These are phyloP conservation scores for Planiliza haematocheilus DNA, from an alignment of 2,113 vertebrate species.

Conservation along the genomic window DNA sequence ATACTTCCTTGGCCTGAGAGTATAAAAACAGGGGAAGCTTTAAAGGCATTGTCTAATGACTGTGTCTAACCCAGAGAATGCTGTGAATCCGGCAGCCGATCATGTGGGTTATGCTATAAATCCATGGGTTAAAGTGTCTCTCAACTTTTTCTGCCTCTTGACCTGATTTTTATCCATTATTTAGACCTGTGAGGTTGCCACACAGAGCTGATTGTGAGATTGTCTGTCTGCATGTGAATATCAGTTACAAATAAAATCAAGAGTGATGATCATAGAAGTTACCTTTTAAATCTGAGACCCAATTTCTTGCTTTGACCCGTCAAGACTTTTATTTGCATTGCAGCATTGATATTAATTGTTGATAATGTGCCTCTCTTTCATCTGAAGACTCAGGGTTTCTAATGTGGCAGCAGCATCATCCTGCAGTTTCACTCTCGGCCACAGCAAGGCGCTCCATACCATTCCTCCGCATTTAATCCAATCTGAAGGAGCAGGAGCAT, in stretches of 20 bases:
- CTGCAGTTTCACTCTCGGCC: constrained; percentile 63
- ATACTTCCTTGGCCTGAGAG: constrained; percentile 47
- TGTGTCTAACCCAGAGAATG: constrained; percentile 7
- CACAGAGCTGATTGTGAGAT: not conserved
- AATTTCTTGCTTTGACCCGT: not conserved
- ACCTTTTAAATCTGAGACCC: no score
- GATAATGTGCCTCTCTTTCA: not conserved
- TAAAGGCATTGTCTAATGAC: constrained; percentile 43
- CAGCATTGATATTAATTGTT: not conserved
- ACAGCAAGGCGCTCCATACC: constrained; percentile 68
- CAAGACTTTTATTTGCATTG: not conserved
- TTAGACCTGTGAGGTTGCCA: not conserved
- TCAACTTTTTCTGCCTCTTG: not conserved
- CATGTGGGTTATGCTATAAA: constrained; percentile 15
- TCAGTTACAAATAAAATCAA: not conserved
- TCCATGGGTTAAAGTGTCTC: constrained; percentile 9
- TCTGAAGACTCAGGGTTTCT: constrained; percentile 2
- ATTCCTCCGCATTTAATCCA: constrained; percentile 45
- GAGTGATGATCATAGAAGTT: not conserved
- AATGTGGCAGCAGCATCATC: not conserved
- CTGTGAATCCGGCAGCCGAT: constrained; percentile 19
- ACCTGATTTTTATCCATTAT: constrained; percentile 1
- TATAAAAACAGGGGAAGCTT: constrained; percentile 40
- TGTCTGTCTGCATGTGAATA: not conserved
- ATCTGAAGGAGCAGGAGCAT: constrained; percentile 41